Evolutionary conservation across 2,797 vertebrate genomes (phyloP).

Genomic region (Acridotheres tristis): DNA sequence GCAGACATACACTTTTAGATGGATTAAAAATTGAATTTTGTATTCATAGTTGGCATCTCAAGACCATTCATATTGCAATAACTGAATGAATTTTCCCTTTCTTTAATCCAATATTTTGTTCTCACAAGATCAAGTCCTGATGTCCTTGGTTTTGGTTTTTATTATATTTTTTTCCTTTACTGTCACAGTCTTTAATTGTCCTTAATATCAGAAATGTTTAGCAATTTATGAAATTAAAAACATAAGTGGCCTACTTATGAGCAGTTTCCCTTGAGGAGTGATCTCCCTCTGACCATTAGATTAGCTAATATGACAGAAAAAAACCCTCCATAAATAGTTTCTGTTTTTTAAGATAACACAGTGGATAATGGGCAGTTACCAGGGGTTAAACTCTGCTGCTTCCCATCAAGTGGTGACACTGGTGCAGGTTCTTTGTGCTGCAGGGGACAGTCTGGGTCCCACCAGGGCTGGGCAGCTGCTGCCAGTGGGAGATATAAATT

Average conservation of each 20-base stretch:
- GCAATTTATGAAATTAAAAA: not conserved
- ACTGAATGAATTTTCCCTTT: not conserved
- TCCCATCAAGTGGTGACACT: not conserved
- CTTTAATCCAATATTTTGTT: slow-evolving; percentile 26
- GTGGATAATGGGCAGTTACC: not conserved
- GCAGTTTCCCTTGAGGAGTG: not conserved
- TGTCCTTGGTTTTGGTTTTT: not conserved
- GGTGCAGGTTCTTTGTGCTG: not conserved
- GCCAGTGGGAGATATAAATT: not conserved
- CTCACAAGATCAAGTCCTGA: not conserved
- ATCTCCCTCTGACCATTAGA: not conserved
- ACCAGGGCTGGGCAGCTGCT: not conserved
- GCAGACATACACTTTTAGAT: not conserved
- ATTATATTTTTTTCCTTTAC: not conserved
- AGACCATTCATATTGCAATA: not conserved
- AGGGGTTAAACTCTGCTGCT: not conserved
- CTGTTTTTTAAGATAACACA: not conserved
- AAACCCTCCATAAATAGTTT: fast-evolving
- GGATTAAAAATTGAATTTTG: slow-evolving; percentile 21
- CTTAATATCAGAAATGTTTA: not conserved
- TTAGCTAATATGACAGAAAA: not conserved
- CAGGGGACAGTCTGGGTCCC: not conserved
- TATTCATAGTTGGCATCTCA: slow-evolving; percentile 15
- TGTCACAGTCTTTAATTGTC: not conserved
- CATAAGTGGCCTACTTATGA: not conserved